A percentile compares a stretch with the other conserved stretches of the same genome.
phyloP scores from a whole-genome alignment of 2,888 invertebrate genomes.

The Iphiclides podalirius region DNA sequence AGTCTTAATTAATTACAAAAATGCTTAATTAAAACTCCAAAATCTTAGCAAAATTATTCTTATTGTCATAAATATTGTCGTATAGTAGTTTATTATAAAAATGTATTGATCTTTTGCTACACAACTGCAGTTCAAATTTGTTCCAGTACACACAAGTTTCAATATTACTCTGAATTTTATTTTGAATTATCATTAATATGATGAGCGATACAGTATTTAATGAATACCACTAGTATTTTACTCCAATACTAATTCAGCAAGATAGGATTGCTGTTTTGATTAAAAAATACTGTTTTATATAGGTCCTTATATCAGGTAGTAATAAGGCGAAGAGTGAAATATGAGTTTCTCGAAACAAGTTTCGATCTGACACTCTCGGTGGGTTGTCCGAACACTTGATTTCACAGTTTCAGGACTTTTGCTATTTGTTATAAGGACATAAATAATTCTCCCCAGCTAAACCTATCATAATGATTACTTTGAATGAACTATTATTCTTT shows the following conservation, averaged over 20 bases:
- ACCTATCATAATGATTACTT: too few species aligned
- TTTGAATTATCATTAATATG: too few species aligned
- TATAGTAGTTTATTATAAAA: constrained; percentile 1
- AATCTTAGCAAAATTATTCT: constrained; percentile 1
- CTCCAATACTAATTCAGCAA: too few species aligned
- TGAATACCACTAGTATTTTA: too few species aligned
- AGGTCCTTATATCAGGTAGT: constrained; percentile 1
- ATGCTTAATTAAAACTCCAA: background rate
- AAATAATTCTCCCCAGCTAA: background rate
- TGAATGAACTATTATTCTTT: too few species aligned
- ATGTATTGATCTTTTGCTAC: constrained; percentile 3
- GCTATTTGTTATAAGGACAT: background rate
- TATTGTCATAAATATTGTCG: constrained; percentile 12
- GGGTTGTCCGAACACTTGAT: background rate
- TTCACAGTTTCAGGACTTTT: background rate
- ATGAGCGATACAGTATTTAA: too few species aligned
- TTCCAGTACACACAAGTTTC: background rate
- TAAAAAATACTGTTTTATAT: background rate
- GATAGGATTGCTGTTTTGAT: background rate
- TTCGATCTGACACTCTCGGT: background rate
- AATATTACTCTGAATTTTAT: too few species aligned
- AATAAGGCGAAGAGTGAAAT: background rate
- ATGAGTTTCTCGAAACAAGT: background rate
- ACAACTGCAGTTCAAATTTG: background rate
- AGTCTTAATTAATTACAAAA: background rate